phyloP scores from a whole-genome alignment of 1,140 invertebrate genomes.

The Pseudomyrmex cubaensis region DNA sequence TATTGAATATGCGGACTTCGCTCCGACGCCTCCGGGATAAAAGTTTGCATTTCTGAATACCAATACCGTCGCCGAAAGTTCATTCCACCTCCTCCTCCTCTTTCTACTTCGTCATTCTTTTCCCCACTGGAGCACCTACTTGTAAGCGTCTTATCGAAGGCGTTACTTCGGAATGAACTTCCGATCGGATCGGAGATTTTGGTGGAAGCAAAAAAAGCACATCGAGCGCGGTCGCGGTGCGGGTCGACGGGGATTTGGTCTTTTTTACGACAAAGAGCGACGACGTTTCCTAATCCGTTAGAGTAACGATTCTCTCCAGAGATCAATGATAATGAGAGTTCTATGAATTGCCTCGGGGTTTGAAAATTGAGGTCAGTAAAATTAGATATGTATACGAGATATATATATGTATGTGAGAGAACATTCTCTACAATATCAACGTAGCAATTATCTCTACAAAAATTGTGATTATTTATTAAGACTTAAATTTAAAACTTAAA shows the following conservation, averaged over 20 bases:
- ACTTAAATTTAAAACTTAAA: too few relatives aligned
- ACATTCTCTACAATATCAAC: too few relatives aligned
- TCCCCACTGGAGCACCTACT: neutral
- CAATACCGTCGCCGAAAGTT: slow-evolving; percentile 21
- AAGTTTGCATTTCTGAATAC: slow-evolving; percentile 61
- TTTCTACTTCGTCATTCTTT: neutral
- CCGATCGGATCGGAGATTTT: slow-evolving; percentile 51
- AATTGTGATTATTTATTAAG: too few relatives aligned
- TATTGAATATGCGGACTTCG: slow-evolving; percentile 19
- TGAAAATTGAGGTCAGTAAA: neutral
- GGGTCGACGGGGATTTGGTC: slow-evolving; percentile 23
- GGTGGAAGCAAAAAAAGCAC: slow-evolving; percentile 8
- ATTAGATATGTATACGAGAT: neutral
- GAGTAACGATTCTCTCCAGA: slow-evolving; percentile 31
- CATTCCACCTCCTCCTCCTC: neutral
- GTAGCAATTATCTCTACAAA: too few relatives aligned
- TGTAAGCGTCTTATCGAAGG: slow-evolving; percentile 49
- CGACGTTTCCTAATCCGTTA: slow-evolving; percentile 29
- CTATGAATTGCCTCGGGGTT: neutral
- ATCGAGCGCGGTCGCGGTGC: neutral
- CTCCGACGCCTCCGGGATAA: slow-evolving; percentile 14
- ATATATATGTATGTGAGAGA: too few relatives aligned
- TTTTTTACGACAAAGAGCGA: slow-evolving; percentile 30
- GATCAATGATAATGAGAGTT: slow-evolving; percentile 12
- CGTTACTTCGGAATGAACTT: slow-evolving; percentile 61